phyloP scores from a whole-genome alignment of 2,888 invertebrate genomes.

The Carterocephalus palaemon region DNA sequence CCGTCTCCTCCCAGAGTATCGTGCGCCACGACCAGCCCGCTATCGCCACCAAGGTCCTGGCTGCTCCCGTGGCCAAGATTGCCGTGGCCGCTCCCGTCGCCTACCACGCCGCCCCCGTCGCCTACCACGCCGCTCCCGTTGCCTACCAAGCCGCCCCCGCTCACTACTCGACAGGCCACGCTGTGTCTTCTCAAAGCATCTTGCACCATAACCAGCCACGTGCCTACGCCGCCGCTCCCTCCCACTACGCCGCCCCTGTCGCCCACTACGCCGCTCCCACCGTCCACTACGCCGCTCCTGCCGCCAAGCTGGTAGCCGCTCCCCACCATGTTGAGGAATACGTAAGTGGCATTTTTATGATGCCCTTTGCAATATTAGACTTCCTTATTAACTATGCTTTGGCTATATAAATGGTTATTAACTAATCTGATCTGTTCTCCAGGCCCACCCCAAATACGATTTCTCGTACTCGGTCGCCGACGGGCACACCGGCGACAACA shows the following conservation, averaged over 20 bases:
- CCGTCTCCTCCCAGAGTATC: conserved; percentile 56
- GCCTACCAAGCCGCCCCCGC: conserved; percentile 28
- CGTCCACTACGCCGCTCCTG: conserved; percentile 45
- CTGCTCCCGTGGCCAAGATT: conserved; percentile 40
- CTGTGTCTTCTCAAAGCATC: conserved; percentile 55
- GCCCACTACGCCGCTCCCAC: conserved; percentile 46
- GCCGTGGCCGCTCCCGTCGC: conserved; percentile 37
- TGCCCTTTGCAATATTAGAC: too few relatives aligned
- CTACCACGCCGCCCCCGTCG: conserved; percentile 35
- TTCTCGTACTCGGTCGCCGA: conserved; percentile 79
- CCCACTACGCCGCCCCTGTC: conserved; percentile 38
- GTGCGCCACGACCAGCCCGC: conserved; percentile 55
- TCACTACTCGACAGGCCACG: conserved; percentile 36
- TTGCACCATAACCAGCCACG: conserved; percentile 55
- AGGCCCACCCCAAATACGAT: conserved; percentile 80
- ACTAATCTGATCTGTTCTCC: conserved; percentile 26
- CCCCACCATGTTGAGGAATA: conserved; percentile 18
- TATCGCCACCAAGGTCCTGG: conserved; percentile 38
- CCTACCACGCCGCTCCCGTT: conserved; percentile 39
- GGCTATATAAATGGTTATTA: too few relatives aligned
- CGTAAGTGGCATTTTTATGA: conserved; percentile 5
- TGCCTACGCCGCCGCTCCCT: conserved; percentile 40
- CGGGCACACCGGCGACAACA: conserved; percentile 79
- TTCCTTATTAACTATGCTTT: too few relatives aligned
- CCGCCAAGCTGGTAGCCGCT: conserved; percentile 11